These are phyloP conservation scores for Lasioglossum baleicum DNA, from an alignment of 1,140 invertebrate genomes.

Conservation along the genomic window DNA sequence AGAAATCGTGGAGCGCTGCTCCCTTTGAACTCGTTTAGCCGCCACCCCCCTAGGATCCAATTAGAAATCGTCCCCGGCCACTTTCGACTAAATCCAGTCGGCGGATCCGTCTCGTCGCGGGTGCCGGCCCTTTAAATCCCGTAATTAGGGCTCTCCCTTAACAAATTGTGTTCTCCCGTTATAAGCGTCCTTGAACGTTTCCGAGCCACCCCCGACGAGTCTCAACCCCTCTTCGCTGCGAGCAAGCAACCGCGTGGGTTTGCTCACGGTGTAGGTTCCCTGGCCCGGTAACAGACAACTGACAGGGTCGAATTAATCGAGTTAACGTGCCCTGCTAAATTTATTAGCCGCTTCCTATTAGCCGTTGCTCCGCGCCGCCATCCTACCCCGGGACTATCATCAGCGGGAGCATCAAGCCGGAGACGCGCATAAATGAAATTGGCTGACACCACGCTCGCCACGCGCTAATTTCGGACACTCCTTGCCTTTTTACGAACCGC, in stretches of 20 bases:
- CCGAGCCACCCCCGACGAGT: background rate
- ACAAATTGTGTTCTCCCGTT: conserved; percentile 23
- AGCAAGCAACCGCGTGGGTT: background rate
- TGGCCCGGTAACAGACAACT: background rate
- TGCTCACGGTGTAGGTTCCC: background rate
- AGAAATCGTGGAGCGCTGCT: no score
- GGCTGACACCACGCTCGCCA: conserved; percentile 23
- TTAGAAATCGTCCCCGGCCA: background rate
- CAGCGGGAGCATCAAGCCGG: background rate
- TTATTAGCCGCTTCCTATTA: conserved; percentile 65
- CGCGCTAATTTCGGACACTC: conserved; percentile 52
- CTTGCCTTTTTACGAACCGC: background rate
- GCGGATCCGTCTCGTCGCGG: background rate
- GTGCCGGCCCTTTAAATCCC: conserved; percentile 16
- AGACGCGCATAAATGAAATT: conserved; percentile 49
- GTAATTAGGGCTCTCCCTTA: conserved; percentile 26
- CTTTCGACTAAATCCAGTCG: background rate
- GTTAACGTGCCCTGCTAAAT: conserved; percentile 59
- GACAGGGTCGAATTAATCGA: conserved; percentile 55
- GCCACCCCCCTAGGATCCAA: background rate
- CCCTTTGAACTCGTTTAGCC: no score
- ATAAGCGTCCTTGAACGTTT: conserved; percentile 16
- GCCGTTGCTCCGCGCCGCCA: conserved; percentile 36
- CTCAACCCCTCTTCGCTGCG: background rate
- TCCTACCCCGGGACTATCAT: conserved; percentile 12